Percentiles rank a stretch among this genome's conserved stretches.
Conservation (phyloP, 2,797 vertebrate species). For the Carduelis carduelis region DNA sequence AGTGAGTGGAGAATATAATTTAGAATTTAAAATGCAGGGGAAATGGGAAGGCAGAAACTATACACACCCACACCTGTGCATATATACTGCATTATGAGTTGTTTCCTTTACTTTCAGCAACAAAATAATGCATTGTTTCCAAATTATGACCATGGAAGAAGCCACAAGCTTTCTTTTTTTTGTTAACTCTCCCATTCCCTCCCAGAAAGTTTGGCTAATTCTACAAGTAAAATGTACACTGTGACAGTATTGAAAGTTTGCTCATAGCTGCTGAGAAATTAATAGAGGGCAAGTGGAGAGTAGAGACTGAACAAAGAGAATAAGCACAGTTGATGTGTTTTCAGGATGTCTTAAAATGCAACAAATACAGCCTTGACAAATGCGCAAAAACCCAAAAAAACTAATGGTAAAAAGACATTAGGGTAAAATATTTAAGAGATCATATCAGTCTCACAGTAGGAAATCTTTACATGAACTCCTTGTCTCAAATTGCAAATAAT, state of each 20-base stretch:
- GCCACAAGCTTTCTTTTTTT: background rate
- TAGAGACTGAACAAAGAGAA: background rate
- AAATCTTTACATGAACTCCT: constrained; percentile 16
- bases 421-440: constrained; percentile 54
- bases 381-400: background rate
- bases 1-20: background rate
- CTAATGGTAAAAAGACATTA: background rate
- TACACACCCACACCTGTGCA: fast-evolving
- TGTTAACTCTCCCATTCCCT: background rate
- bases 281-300: background rate
- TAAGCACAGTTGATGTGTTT: background rate
- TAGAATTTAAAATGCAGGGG: background rate
- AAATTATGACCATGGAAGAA: background rate
- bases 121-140: background rate
- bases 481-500: background rate
- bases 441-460: background rate
- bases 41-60: background rate
- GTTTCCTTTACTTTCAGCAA: background rate
- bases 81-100: background rate
- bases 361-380: constrained; percentile 1
- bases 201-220: background rate
- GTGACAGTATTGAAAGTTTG: background rate
- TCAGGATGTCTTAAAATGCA: background rate
- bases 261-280: background rate
- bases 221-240: background rate